phyloP scores from a whole-genome alignment of 2,797 vertebrate species.

The Spondyliosoma cantharus region DNA sequence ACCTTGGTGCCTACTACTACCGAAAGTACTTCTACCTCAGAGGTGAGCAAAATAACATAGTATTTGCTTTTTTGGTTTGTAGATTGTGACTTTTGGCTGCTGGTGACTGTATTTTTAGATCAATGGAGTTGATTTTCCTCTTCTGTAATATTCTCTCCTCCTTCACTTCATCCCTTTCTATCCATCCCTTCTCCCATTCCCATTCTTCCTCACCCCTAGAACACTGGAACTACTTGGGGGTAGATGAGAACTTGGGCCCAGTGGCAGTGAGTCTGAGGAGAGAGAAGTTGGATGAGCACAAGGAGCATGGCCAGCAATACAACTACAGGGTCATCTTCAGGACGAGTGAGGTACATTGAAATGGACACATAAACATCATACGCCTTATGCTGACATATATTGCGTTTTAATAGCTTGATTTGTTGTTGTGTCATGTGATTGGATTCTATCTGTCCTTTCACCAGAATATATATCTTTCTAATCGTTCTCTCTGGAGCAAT shows the following conservation, averaged over 20 bases:
- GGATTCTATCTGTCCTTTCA: conserved; percentile 10
- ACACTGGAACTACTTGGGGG: conserved; percentile 99
- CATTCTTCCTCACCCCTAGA: conserved; percentile 78
- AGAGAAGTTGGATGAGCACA: conserved; percentile 97
- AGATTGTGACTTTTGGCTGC: not conserved
- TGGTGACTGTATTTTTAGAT: no score
- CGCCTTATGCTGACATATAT: no score
- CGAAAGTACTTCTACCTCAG: conserved; percentile 98
- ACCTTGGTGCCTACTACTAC: conserved; percentile 96
- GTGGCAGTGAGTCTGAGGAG: conserved; percentile 97
- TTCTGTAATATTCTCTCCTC: not conserved
- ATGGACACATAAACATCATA: not conserved
- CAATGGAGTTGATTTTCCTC: not conserved
- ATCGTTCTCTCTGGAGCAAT: conserved; percentile 12
- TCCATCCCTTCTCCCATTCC: not conserved
- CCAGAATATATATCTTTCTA: conserved; percentile 19
- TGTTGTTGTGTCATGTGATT: not conserved
- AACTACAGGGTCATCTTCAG: conserved; percentile 98
- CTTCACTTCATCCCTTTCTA: not conserved
- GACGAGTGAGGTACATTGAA: conserved; percentile 91
- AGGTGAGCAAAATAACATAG: conserved; percentile 84
- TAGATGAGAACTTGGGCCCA: conserved; percentile 96
- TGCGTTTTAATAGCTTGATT: not conserved
- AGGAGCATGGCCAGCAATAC: conserved; percentile 96
- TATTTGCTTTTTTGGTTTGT: not conserved